A percentile compares a stretch with the other conserved stretches of the same genome.
phyloP scores from a whole-genome alignment of 2,888 invertebrate genomes.

The Kuschelorhynchus macadamiae region DNA sequence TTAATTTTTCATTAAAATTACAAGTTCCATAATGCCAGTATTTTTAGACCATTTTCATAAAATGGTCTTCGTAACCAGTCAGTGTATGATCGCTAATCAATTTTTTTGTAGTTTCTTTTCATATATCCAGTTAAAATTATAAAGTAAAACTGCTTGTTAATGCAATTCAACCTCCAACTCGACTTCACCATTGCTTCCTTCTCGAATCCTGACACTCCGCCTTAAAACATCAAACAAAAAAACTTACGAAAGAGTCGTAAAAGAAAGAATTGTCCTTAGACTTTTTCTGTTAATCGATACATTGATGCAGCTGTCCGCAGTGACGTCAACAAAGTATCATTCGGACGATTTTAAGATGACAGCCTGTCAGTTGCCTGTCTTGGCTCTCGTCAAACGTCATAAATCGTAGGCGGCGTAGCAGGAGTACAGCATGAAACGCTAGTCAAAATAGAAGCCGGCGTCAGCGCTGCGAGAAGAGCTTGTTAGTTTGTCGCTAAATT shows the following conservation, averaged over 20 bases:
- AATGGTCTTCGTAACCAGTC: too few relatives aligned
- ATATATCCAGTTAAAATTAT: too few relatives aligned
- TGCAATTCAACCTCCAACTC: background rate
- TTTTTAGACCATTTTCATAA: too few relatives aligned
- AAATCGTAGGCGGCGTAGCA: slow-evolving; percentile 52
- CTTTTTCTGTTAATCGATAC: slow-evolving; percentile 23
- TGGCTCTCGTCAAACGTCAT: slow-evolving; percentile 54
- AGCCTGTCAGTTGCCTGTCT: slow-evolving; percentile 54
- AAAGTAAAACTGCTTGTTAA: too few relatives aligned
- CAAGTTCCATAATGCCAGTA: too few relatives aligned
- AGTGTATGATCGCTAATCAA: too few relatives aligned
- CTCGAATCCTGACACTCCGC: slow-evolving; percentile 35
- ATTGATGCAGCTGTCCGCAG: slow-evolving; percentile 20
- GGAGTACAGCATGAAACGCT: slow-evolving; percentile 52
- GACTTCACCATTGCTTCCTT: slow-evolving; percentile 12
- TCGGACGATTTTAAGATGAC: slow-evolving; percentile 42
- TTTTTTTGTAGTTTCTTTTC: too few relatives aligned
- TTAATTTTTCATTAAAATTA: too few relatives aligned
- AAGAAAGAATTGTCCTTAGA: slow-evolving; percentile 22
- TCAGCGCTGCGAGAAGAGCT: background rate
- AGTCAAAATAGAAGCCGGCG: slow-evolving; percentile 28
- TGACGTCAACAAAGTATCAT: slow-evolving; percentile 20
- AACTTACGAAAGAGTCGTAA: slow-evolving; percentile 7
- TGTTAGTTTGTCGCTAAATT: background rate
- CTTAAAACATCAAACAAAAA: slow-evolving; percentile 39